Evolutionary conservation across 2,113 vertebrate genomes (phyloP).

Genomic region (Cyanoramphus novaezelandiae): DNA sequence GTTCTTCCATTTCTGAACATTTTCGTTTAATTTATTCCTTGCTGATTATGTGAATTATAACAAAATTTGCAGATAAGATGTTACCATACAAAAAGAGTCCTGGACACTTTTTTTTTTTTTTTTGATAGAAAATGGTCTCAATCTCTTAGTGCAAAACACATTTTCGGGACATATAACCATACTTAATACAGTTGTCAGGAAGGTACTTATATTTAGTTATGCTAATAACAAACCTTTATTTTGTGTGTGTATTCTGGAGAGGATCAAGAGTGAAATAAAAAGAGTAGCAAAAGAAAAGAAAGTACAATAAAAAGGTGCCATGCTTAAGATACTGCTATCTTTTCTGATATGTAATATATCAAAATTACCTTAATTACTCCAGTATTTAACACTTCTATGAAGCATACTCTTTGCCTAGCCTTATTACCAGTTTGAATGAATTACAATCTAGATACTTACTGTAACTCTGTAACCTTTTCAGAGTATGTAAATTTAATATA

Average conservation of each 20-base stretch:
- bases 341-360: not conserved
- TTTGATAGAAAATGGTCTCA: not conserved
- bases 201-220: not conserved
- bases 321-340: not conserved
- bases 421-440: not conserved
- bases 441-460: not conserved
- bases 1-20: not conserved
- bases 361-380: not conserved
- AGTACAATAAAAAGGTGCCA: not conserved
- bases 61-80: not conserved
- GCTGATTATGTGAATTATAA: not conserved
- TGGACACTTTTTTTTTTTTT: not conserved
- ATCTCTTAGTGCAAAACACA: not conserved
- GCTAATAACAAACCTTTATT: not conserved
- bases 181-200: not conserved
- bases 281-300: not conserved
- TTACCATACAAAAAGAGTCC: not conserved
- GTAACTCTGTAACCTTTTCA: not conserved
- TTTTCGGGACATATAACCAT: not conserved
- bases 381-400: conserved; percentile 5
- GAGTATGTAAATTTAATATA: not conserved
- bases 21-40: not conserved
- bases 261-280: not conserved
- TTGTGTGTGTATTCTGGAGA: not conserved
- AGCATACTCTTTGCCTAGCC: not conserved